Conservation (phyloP, 1,140 invertebrate species). For the Lamellibrachia luymesi region DNA sequence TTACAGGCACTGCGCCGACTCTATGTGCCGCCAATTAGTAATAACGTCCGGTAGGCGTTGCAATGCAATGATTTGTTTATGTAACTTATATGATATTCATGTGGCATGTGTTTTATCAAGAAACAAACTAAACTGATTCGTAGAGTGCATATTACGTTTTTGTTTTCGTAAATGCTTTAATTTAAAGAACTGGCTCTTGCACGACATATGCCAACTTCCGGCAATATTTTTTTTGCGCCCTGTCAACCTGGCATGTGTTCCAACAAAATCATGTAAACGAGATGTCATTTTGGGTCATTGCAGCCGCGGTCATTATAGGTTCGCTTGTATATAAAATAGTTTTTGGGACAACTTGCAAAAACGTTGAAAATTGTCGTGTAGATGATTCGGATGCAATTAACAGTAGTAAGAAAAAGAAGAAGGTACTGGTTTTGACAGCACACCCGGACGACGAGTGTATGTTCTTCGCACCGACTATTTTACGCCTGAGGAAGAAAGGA, state of each 20-base stretch:
- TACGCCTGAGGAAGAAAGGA: conserved; percentile 64
- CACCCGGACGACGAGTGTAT: conserved; percentile 95
- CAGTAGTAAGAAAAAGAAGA: conserved; percentile 21
- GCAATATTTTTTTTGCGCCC: neutral
- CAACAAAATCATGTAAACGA: conserved; percentile 14
- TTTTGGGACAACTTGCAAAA: neutral
- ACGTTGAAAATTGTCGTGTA: neutral
- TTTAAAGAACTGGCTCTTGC: neutral
- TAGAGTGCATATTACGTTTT: neutral
- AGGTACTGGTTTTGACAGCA: conserved; percentile 78
- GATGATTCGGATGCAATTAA: neutral
- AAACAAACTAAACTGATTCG: neutral
- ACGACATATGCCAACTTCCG: neutral
- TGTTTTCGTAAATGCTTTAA: neutral
- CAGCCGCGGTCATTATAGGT: neutral
- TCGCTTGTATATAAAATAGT: neutral
- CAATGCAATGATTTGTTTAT: neutral
- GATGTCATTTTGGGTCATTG: conserved; percentile 3
- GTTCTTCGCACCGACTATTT: conserved; percentile 93
- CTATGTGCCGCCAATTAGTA: neutral
- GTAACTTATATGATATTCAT: neutral
- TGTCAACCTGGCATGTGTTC: no score
- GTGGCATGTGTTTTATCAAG: no score
- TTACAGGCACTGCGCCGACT: neutral
- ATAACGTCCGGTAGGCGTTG: neutral